Evolutionary conservation across 1,140 invertebrate genomes (phyloP).

Genomic region (Mya arenaria): DNA sequence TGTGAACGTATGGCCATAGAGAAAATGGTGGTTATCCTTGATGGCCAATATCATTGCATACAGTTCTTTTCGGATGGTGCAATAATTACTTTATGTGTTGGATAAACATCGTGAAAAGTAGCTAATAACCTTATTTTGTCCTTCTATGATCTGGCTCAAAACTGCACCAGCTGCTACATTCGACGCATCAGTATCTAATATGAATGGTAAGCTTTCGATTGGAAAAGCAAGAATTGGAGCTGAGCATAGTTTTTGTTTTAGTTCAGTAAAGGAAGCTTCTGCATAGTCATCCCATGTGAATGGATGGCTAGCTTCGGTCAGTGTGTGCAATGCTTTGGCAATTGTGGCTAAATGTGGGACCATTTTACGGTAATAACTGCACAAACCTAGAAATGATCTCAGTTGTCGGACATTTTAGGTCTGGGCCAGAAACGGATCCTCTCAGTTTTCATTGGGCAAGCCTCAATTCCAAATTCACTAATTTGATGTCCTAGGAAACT

Average conservation of each 20-base stretch:
- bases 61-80: not conserved
- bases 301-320: not conserved
- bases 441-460: not conserved
- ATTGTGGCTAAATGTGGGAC: slow-evolving; percentile 15
- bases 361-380: slow-evolving; percentile 27
- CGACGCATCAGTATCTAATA: slow-evolving; percentile 1
- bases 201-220: not conserved
- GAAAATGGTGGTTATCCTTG: slow-evolving; percentile 7
- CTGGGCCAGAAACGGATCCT: not conserved
- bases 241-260: slow-evolving; percentile 1
- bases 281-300: slow-evolving; percentile 7
- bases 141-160: not conserved
- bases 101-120: not conserved
- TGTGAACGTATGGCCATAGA: slow-evolving; percentile 3
- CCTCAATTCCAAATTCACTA: not conserved
- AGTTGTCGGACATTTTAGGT: slow-evolving; percentile 3
- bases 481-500: slow-evolving; percentile 9
- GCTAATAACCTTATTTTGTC: not conserved
- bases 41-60: not conserved
- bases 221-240: slow-evolving; percentile 5
- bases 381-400: slow-evolving; percentile 9
- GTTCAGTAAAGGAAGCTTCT: not conserved
- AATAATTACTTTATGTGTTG: slow-evolving; percentile 15
- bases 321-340: slow-evolving; percentile 18
- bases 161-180: not conserved